These are phyloP conservation scores for Corvus cornix DNA, from an alignment of 2,113 vertebrate genomes.

Conservation along the genomic window DNA sequence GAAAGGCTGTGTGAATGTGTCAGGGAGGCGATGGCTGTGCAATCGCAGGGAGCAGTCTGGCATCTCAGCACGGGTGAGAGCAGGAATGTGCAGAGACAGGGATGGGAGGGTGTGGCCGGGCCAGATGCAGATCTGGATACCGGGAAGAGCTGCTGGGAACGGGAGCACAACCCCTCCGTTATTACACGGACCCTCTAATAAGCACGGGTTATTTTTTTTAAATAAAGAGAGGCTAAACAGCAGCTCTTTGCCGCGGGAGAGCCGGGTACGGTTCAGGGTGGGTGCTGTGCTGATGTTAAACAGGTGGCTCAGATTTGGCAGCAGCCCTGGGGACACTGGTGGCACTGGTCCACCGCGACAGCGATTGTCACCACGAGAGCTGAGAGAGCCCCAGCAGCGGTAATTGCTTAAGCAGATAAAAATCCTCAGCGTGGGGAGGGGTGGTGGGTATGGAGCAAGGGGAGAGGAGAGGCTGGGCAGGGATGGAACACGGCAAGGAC, in stretches of 20 bases:
- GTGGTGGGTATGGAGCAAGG: accelerated
- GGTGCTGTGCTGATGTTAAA: not conserved
- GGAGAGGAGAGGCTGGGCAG: not conserved
- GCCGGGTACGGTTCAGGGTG: accelerated
- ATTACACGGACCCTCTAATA: accelerated
- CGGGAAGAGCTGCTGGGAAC: not conserved
- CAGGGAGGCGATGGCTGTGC: not conserved
- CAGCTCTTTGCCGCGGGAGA: too few species aligned
- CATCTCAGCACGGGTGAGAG: not conserved
- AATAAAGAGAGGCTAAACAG: accelerated
- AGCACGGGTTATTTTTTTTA: accelerated
- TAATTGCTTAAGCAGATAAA: not conserved
- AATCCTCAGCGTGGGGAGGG: not conserved
- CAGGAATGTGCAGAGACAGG: not conserved
- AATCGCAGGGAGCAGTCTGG: not conserved
- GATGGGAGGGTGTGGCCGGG: slow-evolving; percentile 40
- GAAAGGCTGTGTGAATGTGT: not conserved
- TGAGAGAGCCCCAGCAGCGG: not conserved
- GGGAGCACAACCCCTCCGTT: not conserved
- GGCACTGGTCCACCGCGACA: not conserved
- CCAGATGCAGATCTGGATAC: not conserved
- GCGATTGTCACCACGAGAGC: accelerated
- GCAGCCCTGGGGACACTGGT: not conserved
- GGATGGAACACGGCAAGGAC: not conserved
- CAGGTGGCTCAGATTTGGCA: not conserved